phyloP scores from a whole-genome alignment of 2,797 vertebrate species.

The Melanotaenia maccullochi region DNA sequence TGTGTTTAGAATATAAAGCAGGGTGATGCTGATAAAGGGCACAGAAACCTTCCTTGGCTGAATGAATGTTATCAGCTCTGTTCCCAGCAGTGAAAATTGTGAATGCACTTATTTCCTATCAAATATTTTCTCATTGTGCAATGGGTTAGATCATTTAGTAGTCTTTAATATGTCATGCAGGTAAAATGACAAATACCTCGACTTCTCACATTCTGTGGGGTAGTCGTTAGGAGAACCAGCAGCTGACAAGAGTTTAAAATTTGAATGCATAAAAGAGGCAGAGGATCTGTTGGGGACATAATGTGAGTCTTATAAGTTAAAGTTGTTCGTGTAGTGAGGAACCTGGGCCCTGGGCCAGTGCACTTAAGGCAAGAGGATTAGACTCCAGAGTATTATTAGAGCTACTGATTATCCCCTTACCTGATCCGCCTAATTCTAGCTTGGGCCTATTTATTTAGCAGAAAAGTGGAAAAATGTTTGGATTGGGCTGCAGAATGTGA shows the following conservation, averaged over 20 bases:
- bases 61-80: conserved; percentile 38
- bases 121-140: conserved; percentile 40
- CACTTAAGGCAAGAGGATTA: conserved; percentile 87
- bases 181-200: conserved; percentile 21
- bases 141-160: background rate
- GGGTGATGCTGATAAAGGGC: conserved; percentile 20
- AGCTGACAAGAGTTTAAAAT: conserved; percentile 21
- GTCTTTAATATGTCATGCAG: conserved; percentile 21
- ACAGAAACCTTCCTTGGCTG: conserved; percentile 17
- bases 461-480: conserved; percentile 70
- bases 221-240: conserved; percentile 1
- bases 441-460: conserved; percentile 71
- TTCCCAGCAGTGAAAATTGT: conserved; percentile 19
- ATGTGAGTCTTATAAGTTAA: conserved; percentile 56
- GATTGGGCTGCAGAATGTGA: conserved; percentile 57
- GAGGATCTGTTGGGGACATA: conserved; percentile 27
- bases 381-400: conserved; percentile 88
- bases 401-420: conserved; percentile 84
- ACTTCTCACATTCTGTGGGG: background rate
- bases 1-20: conserved; percentile 36
- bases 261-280: conserved; percentile 17
- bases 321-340: conserved; percentile 58
- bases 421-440: conserved; percentile 77
- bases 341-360: conserved; percentile 66
- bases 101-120: conserved; percentile 11